Evolutionary conservation across 2,888 invertebrate genomes (phyloP).

Genomic region (Nephrotoma flavescens): DNA sequence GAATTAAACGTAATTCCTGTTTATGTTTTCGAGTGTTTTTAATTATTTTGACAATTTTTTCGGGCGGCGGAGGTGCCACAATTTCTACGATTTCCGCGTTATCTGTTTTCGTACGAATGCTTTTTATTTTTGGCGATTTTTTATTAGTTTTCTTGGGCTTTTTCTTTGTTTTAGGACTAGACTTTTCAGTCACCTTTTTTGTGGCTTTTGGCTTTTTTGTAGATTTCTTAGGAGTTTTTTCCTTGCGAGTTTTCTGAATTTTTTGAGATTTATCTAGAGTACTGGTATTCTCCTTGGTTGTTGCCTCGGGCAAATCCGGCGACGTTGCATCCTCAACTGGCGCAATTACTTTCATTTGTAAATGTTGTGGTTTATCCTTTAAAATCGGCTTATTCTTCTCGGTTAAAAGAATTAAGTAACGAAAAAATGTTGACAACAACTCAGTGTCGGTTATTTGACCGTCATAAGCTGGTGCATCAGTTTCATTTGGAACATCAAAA

Average conservation of each 20-base stretch:
- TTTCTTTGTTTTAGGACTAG: no score
- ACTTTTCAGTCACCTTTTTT: no score
- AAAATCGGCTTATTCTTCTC: background rate
- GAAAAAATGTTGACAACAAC: background rate
- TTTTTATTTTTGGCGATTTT: background rate
- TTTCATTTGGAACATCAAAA: background rate
- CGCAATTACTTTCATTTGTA: background rate
- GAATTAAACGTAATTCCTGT: background rate
- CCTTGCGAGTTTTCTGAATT: background rate
- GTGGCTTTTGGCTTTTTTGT: no score
- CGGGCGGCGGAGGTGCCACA: background rate
- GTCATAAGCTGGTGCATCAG: background rate
- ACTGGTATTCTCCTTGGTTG: background rate
- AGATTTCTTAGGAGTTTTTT: no score
- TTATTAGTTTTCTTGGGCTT: background rate
- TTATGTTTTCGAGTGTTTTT: background rate
- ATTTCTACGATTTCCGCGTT: background rate
- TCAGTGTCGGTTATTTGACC: background rate
- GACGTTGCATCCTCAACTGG: background rate
- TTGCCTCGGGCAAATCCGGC: background rate
- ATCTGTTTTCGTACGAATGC: background rate
- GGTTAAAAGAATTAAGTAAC: background rate
- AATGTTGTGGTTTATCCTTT: background rate
- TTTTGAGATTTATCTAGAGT: background rate
- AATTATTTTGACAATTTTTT: background rate